Evolutionary conservation across 2,797 vertebrate genomes (phyloP).

Genomic region (Meriones psammophilus): DNA sequence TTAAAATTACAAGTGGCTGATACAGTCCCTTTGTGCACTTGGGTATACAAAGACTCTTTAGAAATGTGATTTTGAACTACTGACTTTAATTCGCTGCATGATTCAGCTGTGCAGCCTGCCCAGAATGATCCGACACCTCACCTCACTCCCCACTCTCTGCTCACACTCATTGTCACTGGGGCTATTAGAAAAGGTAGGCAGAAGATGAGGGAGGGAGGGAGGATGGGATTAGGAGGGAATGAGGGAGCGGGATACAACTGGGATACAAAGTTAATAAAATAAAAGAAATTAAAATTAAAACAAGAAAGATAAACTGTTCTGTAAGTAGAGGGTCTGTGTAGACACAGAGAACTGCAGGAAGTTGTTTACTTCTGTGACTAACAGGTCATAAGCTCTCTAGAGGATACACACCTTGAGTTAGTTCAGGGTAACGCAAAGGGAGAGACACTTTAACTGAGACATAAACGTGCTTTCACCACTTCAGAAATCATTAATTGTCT

Average conservation of each 20-base stretch:
- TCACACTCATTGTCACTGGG: background rate
- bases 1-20: background rate
- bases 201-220: too few relatives aligned
- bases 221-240: too few relatives aligned
- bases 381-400: too few relatives aligned
- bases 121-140: fast-evolving
- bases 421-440: background rate
- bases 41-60: background rate
- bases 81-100: constrained; percentile 38
- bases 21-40: background rate
- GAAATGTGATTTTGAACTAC: constrained; percentile 35
- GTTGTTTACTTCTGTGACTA: background rate
- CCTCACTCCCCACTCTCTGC: background rate
- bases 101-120: background rate
- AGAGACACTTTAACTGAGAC: background rate
- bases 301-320: background rate
- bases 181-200: background rate
- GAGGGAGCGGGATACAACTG: too few relatives aligned
- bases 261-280: too few relatives aligned
- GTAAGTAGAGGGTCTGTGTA: background rate
- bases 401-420: background rate
- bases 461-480: background rate
- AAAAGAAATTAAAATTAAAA: background rate
- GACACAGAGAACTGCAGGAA: background rate
- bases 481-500: background rate